A percentile compares a stretch with the other conserved stretches of the same genome.
Conservation (phyloP, 2,888 invertebrate genomes). For the Euproctis similis region DNA sequence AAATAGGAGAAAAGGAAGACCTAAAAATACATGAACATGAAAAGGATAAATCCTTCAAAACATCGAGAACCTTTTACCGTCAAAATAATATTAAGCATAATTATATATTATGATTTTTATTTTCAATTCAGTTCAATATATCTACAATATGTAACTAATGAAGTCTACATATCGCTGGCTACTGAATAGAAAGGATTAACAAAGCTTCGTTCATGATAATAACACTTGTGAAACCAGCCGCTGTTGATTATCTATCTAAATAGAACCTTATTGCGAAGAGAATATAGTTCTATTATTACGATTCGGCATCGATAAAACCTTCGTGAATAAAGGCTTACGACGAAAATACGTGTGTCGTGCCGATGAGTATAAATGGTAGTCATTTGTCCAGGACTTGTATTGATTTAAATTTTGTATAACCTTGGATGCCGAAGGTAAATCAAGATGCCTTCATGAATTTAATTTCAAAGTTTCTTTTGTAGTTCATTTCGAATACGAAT, state of each 20-base stretch:
- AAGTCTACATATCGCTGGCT: constrained; percentile 28
- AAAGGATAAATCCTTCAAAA: too few relatives aligned
- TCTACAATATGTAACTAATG: constrained; percentile 18
- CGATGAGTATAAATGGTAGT: constrained; percentile 36
- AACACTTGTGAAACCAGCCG: constrained; percentile 25
- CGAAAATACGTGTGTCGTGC: constrained; percentile 35
- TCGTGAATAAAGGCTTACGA: constrained; percentile 39
- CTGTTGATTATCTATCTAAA: constrained; percentile 9
- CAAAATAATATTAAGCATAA: too few relatives aligned
- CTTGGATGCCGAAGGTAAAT: constrained; percentile 4
- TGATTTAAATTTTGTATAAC: constrained; percentile 29
- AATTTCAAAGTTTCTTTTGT: constrained; percentile 3
- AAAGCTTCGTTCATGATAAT: constrained; percentile 38
- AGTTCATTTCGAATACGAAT: not conserved
- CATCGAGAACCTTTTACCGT: too few relatives aligned
- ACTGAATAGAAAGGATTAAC: constrained; percentile 35
- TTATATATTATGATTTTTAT: too few relatives aligned
- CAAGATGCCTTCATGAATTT: constrained; percentile 3
- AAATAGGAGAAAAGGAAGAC: too few relatives aligned
- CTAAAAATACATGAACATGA: too few relatives aligned
- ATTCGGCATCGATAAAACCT: constrained; percentile 19
- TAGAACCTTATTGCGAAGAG: constrained; percentile 4
- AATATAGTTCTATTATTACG: constrained; percentile 17
- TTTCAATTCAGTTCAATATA: too few relatives aligned
- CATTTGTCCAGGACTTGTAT: constrained; percentile 24